Evolutionary conservation across 2,888 invertebrate species (phyloP).

Genomic region (Tetheella fluctuosa): DNA sequence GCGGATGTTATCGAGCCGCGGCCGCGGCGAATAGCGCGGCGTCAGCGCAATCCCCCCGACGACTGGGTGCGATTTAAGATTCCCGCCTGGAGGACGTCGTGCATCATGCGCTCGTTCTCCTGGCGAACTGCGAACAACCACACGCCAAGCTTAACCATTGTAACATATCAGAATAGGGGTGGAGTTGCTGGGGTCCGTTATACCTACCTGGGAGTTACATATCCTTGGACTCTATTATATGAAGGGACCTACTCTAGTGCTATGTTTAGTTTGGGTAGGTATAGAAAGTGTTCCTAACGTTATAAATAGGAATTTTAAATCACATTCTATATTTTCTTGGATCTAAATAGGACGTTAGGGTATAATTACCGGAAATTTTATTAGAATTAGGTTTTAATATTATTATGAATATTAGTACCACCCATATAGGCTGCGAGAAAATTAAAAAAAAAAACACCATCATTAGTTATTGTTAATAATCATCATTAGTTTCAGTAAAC

Average conservation of each 20-base stretch:
- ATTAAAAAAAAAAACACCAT: not conserved
- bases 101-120: slow-evolving; percentile 94
- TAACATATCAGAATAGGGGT: slow-evolving; percentile 27
- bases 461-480: not conserved
- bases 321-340: not conserved
- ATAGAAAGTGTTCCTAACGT: not conserved
- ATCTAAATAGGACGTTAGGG: not conserved
- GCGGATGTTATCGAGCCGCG: slow-evolving; percentile 74
- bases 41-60: slow-evolving; percentile 82
- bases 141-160: slow-evolving; percentile 64
- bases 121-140: slow-evolving; percentile 89
- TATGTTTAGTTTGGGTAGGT: not conserved
- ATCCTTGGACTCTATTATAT: slow-evolving; percentile 18
- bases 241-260: not conserved
- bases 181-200: slow-evolving; percentile 45
- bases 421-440: not conserved
- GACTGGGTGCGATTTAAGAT: slow-evolving; percentile 84
- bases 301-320: not conserved
- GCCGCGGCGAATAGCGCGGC: slow-evolving; percentile 81
- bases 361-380: no score
- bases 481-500: not conserved
- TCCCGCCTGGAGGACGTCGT: slow-evolving; percentile 88
- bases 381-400: not conserved
- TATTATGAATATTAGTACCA: not conserved
- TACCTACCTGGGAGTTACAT: slow-evolving; percentile 17